A percentile compares a stretch with the other conserved stretches of the same genome.
These are phyloP conservation scores for Idris sp. DNA, from an alignment of 1,140 invertebrate species.

Conservation along the genomic window DNA sequence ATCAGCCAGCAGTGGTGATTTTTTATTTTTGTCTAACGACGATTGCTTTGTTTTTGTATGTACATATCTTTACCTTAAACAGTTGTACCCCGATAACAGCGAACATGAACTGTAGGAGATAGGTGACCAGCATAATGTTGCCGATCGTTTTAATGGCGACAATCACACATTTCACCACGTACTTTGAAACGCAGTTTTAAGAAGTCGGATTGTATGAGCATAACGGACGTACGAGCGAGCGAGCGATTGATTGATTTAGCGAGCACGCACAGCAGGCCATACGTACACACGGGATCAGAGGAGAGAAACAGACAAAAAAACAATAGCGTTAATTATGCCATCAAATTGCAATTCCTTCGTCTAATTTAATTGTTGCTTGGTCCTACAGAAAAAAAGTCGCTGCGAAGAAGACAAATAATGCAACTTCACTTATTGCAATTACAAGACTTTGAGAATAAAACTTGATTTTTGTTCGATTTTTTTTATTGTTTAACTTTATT, in stretches of 20 bases:
- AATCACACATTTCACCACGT: constrained; percentile 99
- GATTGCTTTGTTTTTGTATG: constrained; percentile 62
- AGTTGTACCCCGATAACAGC: constrained; percentile 99
- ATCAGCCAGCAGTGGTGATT: constrained; percentile 52
- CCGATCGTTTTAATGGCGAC: constrained; percentile 99
- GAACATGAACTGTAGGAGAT: constrained; percentile 99
- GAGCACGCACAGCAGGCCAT: constrained; percentile 73
- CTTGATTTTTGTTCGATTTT: no score
- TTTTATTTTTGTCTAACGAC: constrained; percentile 53
- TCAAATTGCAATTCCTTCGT: constrained; percentile 27
- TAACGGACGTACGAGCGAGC: constrained; percentile 67
- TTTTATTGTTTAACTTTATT: no score
- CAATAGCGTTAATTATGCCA: constrained; percentile 72
- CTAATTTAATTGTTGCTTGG: no score
- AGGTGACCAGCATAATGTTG: constrained; percentile 99
- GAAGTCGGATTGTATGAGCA: constrained; percentile 71
- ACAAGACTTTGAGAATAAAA: no score
- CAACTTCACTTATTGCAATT: no score
- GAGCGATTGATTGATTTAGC: constrained; percentile 62
- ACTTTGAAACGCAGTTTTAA: constrained; percentile 81
- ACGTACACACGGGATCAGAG: constrained; percentile 72
- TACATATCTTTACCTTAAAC: constrained; percentile 92
- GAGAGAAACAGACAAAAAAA: constrained; percentile 75
- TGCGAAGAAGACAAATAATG: no score
- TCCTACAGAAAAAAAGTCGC: no score